These are phyloP conservation scores for Bombylius discolor DNA, from an alignment of 2,888 invertebrate genomes.

Conservation along the genomic window DNA sequence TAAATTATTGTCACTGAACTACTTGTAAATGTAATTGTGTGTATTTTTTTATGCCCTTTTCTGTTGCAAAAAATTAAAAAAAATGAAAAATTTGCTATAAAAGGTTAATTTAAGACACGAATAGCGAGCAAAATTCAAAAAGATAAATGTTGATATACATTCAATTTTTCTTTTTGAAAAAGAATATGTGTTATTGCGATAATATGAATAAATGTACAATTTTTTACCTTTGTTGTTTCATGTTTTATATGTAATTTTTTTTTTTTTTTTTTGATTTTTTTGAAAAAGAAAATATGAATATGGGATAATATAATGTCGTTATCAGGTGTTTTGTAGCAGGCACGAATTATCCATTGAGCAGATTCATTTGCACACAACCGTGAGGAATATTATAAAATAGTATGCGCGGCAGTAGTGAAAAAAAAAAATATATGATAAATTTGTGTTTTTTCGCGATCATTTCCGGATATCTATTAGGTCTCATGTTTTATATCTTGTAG, in stretches of 20 bases:
- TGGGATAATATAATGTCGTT: neutral
- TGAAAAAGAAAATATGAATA: too few species aligned
- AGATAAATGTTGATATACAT: neutral
- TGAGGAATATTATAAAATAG: neutral
- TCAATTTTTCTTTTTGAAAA: neutral
- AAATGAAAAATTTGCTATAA: conserved; percentile 3
- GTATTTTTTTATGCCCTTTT: too few species aligned
- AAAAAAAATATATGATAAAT: conserved; percentile 8
- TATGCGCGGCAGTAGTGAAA: neutral
- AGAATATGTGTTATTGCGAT: too few species aligned
- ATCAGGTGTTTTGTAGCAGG: conserved; percentile 12
- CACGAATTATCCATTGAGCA: conserved; percentile 7
- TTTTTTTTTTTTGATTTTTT: too few species aligned
- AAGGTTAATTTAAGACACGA: conserved; percentile 10
- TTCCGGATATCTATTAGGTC: neutral
- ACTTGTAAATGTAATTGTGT: too few species aligned
- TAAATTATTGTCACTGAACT: too few species aligned
- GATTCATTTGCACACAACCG: conserved; percentile 7
- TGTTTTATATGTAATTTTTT: too few species aligned
- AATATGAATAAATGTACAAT: too few species aligned
- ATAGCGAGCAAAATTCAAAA: conserved; percentile 1
- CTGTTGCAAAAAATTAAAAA: too few species aligned
- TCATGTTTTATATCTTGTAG: too few species aligned
- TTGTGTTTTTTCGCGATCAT: neutral
- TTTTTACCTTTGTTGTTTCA: too few species aligned